Evolutionary conservation across 2,888 invertebrate species (phyloP), one percentile per base, ranked within the genome.

Genomic region (Ctena decussata): DNA sequence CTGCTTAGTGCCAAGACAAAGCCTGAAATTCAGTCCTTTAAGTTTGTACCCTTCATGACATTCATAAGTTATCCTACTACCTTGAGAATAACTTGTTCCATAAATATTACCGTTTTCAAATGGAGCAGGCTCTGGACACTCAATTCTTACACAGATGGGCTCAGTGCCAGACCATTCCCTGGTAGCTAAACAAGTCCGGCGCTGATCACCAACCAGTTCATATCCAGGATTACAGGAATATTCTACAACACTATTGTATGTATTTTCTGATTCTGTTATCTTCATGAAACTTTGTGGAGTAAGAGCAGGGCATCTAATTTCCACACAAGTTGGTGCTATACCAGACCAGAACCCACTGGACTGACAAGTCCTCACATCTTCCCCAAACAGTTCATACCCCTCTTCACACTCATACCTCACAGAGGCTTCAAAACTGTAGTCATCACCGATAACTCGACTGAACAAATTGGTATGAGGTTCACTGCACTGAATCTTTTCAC

Each of bases 131-230:
- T 76, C 35, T 0, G 87, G 88, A 82, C 94, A 94, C 24, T 78
- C 86, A 21, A 82, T 90, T 65, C 88, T 88, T n/a, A 85, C 86
- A 89, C 96, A 95, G 15, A 77, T 80, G 8, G 95, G 94, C 35
- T 91, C 85, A 5, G 86, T 82, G 15, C 92, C 92, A 53, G 91
- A 93, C 96, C 96, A 96, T 24, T 82, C 71, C 0, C 94, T 93
- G 80, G 91, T 88, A 1, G 83, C 90, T 12, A 90, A 86, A 88
- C 96, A 96, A 18, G 79, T 92, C 35, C 94, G 81, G 73, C 78
- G 79, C 8, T 81, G 30, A 15, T 89, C 82, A 27, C 95, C 95
- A 32, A 80, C 77, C 11, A 93, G 82, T 39, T 86, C 81, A 85
- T 90, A 93, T 1, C 93, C 93, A 30, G 81, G 80, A 44, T 89